Percentiles rank a stretch among this genome's conserved stretches.
phyloP scores from a whole-genome alignment of 1,140 invertebrate species.

The Leptestheria dahalacensis region DNA sequence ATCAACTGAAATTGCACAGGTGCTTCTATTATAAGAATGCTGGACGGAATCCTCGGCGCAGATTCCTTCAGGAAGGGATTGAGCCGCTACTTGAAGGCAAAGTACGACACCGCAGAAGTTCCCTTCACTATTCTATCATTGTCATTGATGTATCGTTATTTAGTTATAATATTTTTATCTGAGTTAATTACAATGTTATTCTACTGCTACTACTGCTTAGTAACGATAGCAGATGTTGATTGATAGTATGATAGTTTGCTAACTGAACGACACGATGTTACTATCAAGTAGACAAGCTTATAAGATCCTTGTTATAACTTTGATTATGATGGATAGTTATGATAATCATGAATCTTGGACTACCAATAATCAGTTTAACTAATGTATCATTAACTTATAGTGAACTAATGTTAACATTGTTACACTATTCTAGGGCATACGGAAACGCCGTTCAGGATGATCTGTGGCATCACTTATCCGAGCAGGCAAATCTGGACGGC shows the following conservation, averaged over 20 bases:
- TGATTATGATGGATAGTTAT: too few relatives aligned
- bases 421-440: slow-evolving; percentile 39
- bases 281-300: too few relatives aligned
- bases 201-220: too few relatives aligned
- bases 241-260: background rate
- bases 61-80: slow-evolving; percentile 64
- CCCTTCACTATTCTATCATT: background rate
- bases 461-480: slow-evolving; percentile 63
- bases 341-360: background rate
- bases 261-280: background rate
- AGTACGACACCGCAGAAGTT: slow-evolving; percentile 33
- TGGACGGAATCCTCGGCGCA: slow-evolving; percentile 75
- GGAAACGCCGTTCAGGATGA: slow-evolving; percentile 68
- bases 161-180: background rate
- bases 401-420: slow-evolving; percentile 28
- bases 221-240: too few relatives aligned
- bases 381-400: slow-evolving; percentile 33
- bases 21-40: slow-evolving; percentile 85
- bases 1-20: slow-evolving; percentile 22
- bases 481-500: slow-evolving; percentile 45
- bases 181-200: background rate
- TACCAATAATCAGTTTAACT: slow-evolving; percentile 31
- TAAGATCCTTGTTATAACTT: too few relatives aligned
- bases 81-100: slow-evolving; percentile 52
- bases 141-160: background rate